Percentiles rank a stretch among this genome's conserved stretches.
Evolutionary conservation across 2,797 vertebrate species (phyloP).

Genomic region (Paratrypauchen microcephalus): DNA sequence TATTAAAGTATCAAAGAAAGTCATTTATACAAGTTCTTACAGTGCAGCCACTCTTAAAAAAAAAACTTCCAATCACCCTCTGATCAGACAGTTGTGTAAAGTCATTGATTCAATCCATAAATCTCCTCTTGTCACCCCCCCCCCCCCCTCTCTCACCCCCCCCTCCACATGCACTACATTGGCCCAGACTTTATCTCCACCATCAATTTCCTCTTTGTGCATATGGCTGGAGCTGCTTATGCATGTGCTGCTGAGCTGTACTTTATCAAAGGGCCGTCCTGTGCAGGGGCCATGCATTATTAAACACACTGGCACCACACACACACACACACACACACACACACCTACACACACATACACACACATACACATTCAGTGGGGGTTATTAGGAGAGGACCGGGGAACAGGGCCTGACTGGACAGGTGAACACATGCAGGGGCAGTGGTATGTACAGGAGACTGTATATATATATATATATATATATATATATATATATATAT

Average conservation of each 20-base stretch:
- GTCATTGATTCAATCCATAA: constrained; percentile 69
- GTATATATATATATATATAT: too few relatives aligned
- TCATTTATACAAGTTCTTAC: constrained; percentile 52
- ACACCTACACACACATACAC: constrained; percentile 32
- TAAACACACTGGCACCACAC: constrained; percentile 72
- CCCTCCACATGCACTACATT: constrained; percentile 37
- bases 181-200: constrained; percentile 78
- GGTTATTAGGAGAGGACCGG: constrained; percentile 55
- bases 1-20: constrained; percentile 33
- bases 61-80: constrained; percentile 57
- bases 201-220: constrained; percentile 82
- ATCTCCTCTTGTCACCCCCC: constrained; percentile 48
- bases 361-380: constrained; percentile 26
- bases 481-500: too few relatives aligned
- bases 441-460: constrained; percentile 18
- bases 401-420: constrained; percentile 60
- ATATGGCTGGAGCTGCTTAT: constrained; percentile 83
- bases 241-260: constrained; percentile 76
- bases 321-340: constrained; percentile 34
- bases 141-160: constrained; percentile 40
- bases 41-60: constrained; percentile 47
- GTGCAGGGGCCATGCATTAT: constrained; percentile 82
- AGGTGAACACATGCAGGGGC: constrained; percentile 40
- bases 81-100: constrained; percentile 66
- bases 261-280: constrained; percentile 82